Percentiles rank a stretch among this genome's conserved stretches.
phyloP scores from a whole-genome alignment of 2,113 vertebrate species.

The Globicephala melas region DNA sequence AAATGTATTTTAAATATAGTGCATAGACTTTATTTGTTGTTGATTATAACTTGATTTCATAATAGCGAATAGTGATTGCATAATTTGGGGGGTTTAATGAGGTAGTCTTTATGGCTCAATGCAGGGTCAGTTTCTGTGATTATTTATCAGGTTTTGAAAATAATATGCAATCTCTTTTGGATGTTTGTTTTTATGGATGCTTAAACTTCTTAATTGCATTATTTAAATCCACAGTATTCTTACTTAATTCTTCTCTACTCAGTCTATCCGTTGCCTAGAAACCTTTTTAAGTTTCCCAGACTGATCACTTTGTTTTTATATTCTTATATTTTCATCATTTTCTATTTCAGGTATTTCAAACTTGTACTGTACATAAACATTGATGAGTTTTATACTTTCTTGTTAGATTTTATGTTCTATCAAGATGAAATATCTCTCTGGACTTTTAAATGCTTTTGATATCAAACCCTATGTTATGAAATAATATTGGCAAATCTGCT shows the following conservation, averaged over 20 bases:
- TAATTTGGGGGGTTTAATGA: neutral
- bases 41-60: neutral
- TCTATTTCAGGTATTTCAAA: neutral
- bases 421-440: neutral
- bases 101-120: neutral
- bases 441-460: neutral
- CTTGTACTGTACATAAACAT: neutral
- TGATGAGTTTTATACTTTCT: neutral
- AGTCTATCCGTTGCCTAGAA: neutral
- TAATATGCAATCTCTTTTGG: neutral
- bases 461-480: neutral
- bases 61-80: neutral
- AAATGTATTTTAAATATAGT: neutral
- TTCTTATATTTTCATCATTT: neutral
- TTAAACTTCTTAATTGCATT: neutral
- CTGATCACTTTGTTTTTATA: neutral
- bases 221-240: neutral
- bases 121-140: neutral
- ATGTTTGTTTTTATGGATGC: neutral
- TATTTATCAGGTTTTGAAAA: neutral
- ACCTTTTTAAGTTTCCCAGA: neutral
- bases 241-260: neutral
- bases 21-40: neutral
- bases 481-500: neutral
- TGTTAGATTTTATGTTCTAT: neutral